Conservation (phyloP, 2,113 vertebrate species). For the Hippocampus guttulatus region DNA sequence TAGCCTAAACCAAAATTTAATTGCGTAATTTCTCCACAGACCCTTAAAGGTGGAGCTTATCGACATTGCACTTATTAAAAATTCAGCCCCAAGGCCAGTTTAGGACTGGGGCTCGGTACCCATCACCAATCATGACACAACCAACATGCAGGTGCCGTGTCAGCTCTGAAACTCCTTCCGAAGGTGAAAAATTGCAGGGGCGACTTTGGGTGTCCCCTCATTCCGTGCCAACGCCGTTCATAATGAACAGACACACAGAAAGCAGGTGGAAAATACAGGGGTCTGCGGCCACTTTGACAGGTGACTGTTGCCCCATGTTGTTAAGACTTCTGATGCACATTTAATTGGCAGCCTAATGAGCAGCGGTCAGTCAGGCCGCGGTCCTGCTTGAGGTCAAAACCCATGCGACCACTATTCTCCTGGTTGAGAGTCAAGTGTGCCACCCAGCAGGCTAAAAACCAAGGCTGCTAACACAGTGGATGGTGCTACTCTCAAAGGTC, state of each 20-base stretch:
- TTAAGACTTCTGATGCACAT: background rate
- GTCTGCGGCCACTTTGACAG: background rate
- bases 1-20: too few relatives aligned
- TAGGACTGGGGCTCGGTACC: too few relatives aligned
- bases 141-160: too few relatives aligned
- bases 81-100: too few relatives aligned
- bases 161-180: background rate
- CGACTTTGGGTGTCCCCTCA: background rate
- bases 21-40: too few relatives aligned
- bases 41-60: too few relatives aligned
- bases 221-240: background rate
- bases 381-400: background rate
- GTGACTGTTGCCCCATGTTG: background rate
- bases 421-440: background rate
- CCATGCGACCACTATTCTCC: background rate
- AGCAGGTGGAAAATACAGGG: background rate
- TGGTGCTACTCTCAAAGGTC: background rate
- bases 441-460: background rate
- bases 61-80: too few relatives aligned
- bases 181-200: background rate
- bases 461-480: background rate
- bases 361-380: background rate
- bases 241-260: background rate
- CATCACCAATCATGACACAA: too few relatives aligned
- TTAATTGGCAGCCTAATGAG: background rate